These are phyloP conservation scores for Pomatorhinus ruficollis DNA, from an alignment of 2,113 vertebrate species.

Conservation along the genomic window DNA sequence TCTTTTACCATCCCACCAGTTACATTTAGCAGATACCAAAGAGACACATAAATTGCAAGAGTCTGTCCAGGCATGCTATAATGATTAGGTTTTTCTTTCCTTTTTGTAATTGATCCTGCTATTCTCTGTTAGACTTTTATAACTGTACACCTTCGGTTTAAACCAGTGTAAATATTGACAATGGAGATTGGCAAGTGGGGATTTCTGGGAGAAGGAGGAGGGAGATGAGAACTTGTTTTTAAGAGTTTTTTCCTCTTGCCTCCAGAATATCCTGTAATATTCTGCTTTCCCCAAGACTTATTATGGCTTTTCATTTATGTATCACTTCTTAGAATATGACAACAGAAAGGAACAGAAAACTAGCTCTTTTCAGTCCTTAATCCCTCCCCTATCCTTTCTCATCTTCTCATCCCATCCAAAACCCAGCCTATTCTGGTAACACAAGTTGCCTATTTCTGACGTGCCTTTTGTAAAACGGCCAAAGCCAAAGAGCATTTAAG, in stretches of 20 bases:
- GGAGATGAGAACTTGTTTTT: neutral
- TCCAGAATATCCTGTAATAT: neutral
- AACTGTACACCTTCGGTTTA: neutral
- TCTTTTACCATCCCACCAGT: neutral
- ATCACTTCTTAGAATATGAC: neutral
- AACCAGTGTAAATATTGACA: conserved; percentile 25
- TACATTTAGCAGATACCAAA: neutral
- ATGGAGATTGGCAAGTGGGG: neutral
- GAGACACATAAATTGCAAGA: neutral
- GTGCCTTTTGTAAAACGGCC: neutral
- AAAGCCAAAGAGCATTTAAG: conserved; percentile 41
- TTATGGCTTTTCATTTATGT: neutral
- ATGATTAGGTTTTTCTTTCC: neutral
- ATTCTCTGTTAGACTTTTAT: neutral
- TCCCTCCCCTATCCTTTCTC: neutral
- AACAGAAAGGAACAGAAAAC: neutral
- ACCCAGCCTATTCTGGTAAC: conserved; percentile 21
- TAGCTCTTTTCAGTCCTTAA: neutral
- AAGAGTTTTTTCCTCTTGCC: neutral
- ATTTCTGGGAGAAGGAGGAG: conserved; percentile 10
- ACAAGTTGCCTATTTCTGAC: conserved; percentile 14
- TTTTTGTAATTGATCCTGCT: neutral
- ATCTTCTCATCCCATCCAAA: neutral
- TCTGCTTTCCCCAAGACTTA: neutral
- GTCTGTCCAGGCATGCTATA: neutral